Evolutionary conservation across 2,113 vertebrate genomes (phyloP).

Genomic region (Pao palembangensis): DNA sequence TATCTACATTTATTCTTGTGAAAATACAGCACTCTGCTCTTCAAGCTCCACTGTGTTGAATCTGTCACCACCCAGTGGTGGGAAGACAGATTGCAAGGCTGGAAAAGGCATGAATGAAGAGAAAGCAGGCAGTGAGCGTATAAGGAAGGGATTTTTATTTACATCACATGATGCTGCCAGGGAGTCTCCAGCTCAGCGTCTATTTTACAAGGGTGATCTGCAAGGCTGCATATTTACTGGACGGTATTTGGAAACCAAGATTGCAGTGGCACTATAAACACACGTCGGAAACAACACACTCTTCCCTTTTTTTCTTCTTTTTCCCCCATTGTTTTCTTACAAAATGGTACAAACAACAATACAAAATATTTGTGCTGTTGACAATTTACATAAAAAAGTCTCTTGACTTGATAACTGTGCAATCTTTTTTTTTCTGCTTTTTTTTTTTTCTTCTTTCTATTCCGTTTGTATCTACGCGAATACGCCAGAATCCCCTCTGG

Average conservation of each 20-base stretch:
- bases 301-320: conserved; percentile 69
- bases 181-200: conserved; percentile 67
- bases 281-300: conserved; percentile 83
- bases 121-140: conserved; percentile 54
- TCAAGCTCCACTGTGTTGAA: too few relatives aligned
- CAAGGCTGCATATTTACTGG: conserved; percentile 80
- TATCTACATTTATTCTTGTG: too few relatives aligned
- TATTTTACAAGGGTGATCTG: conserved; percentile 82
- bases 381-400: conserved; percentile 89
- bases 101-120: conserved; percentile 34
- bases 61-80: not conserved
- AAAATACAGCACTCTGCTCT: too few relatives aligned
- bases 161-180: conserved; percentile 78
- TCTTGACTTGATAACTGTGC: conserved; percentile 73
- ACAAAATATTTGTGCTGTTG: conserved; percentile 99
- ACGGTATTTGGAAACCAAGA: conserved; percentile 80
- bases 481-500: conserved; percentile 73
- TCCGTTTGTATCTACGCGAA: conserved; percentile 64
- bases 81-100: conserved; percentile 11
- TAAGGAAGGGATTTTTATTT: conserved; percentile 80
- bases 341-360: conserved; percentile 99
- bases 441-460: conserved; percentile 60
- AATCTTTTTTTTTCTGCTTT: not conserved
- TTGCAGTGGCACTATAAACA: conserved; percentile 86
- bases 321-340: conserved; percentile 79